A percentile compares a stretch with the other conserved stretches of the same genome.
These are phyloP conservation scores for Lasaia peninsularis DNA, from an alignment of 1,140 invertebrate species.

Conservation along the genomic window DNA sequence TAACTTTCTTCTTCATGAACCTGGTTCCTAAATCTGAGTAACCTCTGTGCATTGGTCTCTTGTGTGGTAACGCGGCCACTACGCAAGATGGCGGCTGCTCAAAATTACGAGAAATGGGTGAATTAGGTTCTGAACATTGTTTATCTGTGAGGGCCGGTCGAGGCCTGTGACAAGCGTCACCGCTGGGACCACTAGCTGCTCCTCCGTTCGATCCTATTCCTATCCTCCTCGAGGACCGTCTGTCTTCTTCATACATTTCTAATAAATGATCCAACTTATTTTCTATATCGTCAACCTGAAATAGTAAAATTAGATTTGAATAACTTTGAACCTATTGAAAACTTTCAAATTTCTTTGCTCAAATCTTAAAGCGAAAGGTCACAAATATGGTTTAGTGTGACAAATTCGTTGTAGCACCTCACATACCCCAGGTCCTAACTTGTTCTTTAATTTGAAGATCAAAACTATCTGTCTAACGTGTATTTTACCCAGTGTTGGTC, in stretches of 20 bases:
- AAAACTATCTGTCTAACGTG: too few relatives aligned
- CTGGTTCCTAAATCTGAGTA: constrained; percentile 89
- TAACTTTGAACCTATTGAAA: too few relatives aligned
- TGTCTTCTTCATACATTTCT: constrained; percentile 94
- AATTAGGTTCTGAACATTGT: constrained; percentile 88
- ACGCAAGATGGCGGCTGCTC: constrained; percentile 45
- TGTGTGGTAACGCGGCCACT: constrained; percentile 52
- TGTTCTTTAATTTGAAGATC: too few relatives aligned
- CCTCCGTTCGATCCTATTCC: constrained; percentile 45
- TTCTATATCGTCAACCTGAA: constrained; percentile 95
- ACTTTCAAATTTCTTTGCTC: too few relatives aligned
- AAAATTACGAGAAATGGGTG: constrained; percentile 75
- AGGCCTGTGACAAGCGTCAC: constrained; percentile 34
- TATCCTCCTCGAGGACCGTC: constrained; percentile 79
- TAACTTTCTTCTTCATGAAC: constrained; percentile 88
- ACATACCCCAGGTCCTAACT: too few relatives aligned
- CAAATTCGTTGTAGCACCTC: too few relatives aligned
- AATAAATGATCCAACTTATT: constrained; percentile 94
- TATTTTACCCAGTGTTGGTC: too few relatives aligned
- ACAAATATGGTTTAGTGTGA: too few relatives aligned
- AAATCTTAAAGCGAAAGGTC: too few relatives aligned
- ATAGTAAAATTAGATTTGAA: constrained; percentile 18
- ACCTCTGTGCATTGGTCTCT: constrained; percentile 84
- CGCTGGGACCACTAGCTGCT: constrained; percentile 36
- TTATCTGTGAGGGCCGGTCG: constrained; percentile 85